Base-by-base conservation (phyloP, 1,140 invertebrate genomes). In the Hycleus phaleratus region DNA sequence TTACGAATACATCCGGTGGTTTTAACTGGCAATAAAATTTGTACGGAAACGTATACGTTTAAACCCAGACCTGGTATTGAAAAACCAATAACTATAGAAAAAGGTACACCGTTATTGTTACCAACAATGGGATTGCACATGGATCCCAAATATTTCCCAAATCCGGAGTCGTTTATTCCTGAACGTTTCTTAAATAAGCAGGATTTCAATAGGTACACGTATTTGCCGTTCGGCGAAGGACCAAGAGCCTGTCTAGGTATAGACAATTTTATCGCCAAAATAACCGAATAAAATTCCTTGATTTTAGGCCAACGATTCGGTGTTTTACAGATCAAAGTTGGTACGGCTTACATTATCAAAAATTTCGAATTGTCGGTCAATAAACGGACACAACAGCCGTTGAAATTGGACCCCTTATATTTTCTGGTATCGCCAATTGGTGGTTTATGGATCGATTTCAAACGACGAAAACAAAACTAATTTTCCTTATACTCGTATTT, bases 151-250 rank as follows among this genome's bases (percentile, higher is more conserved):
- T 70, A 78, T 39, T 85, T 76, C 62, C 74, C 75, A 1, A 73
- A 85, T 42, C 81, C 83, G 2, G 67, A 79, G 39, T 58, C 68
- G 50, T 86, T 82, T 62, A 73, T 80, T 63, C 84, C 84, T 0
- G 81, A 85, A 60, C 71, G 83, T 44, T 85, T 84, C 62, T 57
- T 74, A 57, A 74, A 76, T 32, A 65, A 65, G 52, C 26, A 57
- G 1, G 49, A 52, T 3, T 58, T 65, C 11, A 61, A 58, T 3
- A 52, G 49, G 24, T 55, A 18, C 38, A 50, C 56, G 9, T 83
- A 76, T 66, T 60, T 85, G 48, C 80, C 83, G 4, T 86, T 86
- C 59, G 81, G 82, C 0, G 81, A 81, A 57, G 84, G 85, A 12
- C 78, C 79, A 0, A 68, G 84, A 38, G 82, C 81, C 61, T 86